Conservation (phyloP, 2,113 vertebrate species). For the Proterorhinus semilunaris region DNA sequence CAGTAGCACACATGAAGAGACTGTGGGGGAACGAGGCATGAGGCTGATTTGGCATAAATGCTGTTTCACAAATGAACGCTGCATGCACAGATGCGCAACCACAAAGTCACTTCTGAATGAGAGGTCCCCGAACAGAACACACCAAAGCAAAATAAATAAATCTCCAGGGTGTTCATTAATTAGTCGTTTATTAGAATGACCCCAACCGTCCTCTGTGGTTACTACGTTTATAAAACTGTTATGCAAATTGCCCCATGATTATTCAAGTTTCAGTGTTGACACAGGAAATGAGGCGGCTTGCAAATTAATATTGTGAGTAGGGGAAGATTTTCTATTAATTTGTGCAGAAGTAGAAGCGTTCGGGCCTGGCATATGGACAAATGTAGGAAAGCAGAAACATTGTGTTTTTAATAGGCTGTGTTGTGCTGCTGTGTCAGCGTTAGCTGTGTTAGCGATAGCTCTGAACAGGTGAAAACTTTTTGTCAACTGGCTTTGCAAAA, state of each 20-base stretch:
- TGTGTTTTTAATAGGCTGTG: too few relatives aligned
- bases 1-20: conserved; percentile 58
- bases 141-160: conserved; percentile 16
- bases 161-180: conserved; percentile 16
- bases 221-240: conserved; percentile 11
- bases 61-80: conserved; percentile 24
- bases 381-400: too few relatives aligned
- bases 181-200: conserved; percentile 1
- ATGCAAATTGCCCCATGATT: conserved; percentile 22
- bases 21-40: conserved; percentile 54
- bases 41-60: conserved; percentile 29
- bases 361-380: not conserved
- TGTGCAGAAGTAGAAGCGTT: not conserved
- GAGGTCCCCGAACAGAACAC: conserved; percentile 28
- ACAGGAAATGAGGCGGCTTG: conserved; percentile 23
- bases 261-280: conserved; percentile 19
- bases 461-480: too few relatives aligned
- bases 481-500: too few relatives aligned
- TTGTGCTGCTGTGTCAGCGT: too few relatives aligned
- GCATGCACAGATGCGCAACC: conserved; percentile 16
- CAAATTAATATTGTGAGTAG: not conserved
- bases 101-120: conserved; percentile 45
- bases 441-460: too few relatives aligned
- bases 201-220: not conserved
- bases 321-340: not conserved